phyloP scores from a whole-genome alignment of 2,888 invertebrate genomes.

The Acrobasis repandana region DNA sequence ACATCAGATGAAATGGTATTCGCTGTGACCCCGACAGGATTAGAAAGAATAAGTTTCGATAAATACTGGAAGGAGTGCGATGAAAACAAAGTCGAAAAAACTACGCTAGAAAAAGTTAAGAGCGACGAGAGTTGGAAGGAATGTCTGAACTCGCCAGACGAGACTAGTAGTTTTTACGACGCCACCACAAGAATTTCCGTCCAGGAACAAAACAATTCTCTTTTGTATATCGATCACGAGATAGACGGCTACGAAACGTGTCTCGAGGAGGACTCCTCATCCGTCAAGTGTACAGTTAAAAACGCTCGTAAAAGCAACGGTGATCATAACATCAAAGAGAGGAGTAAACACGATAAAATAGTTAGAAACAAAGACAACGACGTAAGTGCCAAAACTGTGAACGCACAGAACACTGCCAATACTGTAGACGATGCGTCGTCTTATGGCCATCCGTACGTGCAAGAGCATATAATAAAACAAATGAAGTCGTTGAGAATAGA shows the following conservation, averaged over 20 bases:
- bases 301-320: constrained; percentile 69
- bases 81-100: constrained; percentile 43
- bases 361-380: constrained; percentile 67
- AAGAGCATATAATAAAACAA: constrained; percentile 77
- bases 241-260: constrained; percentile 85
- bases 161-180: constrained; percentile 57
- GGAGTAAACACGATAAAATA: constrained; percentile 70
- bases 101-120: constrained; percentile 57
- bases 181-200: constrained; percentile 62
- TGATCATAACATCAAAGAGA: constrained; percentile 69
- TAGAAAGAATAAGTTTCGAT: constrained; percentile 78
- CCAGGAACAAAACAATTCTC: constrained; percentile 66
- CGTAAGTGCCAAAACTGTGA: constrained; percentile 57
- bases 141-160: constrained; percentile 65
- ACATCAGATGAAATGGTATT: constrained; percentile 82
- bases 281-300: constrained; percentile 58
- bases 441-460: constrained; percentile 63
- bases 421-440: constrained; percentile 58
- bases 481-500: constrained; percentile 77
- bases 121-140: constrained; percentile 76
- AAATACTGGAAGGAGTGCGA: constrained; percentile 75
- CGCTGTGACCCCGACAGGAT: constrained; percentile 76
- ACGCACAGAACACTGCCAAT: constrained; percentile 51
- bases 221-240: constrained; percentile 77
- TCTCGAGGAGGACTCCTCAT: constrained; percentile 82